A percentile compares a stretch with the other conserved stretches of the same genome.
Evolutionary conservation across 2,113 vertebrate genomes (phyloP).

Genomic region (Anolis carolinensis): DNA sequence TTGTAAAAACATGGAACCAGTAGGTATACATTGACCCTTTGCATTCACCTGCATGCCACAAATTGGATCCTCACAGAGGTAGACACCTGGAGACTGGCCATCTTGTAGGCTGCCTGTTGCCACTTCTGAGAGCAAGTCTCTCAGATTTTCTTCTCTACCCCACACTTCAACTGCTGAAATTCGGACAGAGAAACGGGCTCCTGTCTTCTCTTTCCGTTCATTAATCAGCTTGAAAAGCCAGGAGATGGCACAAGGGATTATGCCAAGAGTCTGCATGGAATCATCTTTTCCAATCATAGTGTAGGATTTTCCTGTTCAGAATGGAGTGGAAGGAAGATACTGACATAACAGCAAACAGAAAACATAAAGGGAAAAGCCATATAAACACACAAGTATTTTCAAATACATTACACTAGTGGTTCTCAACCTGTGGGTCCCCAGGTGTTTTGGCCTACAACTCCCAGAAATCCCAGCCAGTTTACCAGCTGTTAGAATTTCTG

Average conservation of each 20-base stretch:
- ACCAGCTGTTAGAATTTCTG: no score
- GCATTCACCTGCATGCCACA: conserved; percentile 96
- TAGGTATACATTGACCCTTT: conserved; percentile 3
- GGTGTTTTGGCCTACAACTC: no score
- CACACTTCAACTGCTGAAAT: conserved; percentile 98
- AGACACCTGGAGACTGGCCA: conserved; percentile 97
- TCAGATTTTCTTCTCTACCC: conserved; percentile 97
- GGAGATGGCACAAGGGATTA: conserved; percentile 98
- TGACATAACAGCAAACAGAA: conserved; percentile 8
- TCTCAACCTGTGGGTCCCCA: no score
- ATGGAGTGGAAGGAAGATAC: conserved; percentile 28
- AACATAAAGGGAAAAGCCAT: neutral
- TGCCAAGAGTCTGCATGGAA: conserved; percentile 94
- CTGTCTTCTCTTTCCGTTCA: conserved; percentile 95
- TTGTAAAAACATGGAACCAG: neutral
- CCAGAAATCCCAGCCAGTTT: no score
- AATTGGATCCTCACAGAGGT: conserved; percentile 97
- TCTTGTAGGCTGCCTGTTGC: conserved; percentile 96
- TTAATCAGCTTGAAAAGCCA: conserved; percentile 98
- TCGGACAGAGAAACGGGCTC: conserved; percentile 95
- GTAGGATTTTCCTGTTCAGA: conserved; percentile 90
- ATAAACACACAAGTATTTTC: neutral
- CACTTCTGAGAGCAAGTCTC: conserved; percentile 93
- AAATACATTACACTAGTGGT: neutral
- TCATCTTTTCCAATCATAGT: conserved; percentile 98